Base-by-base conservation (phyloP, 2,113 vertebrate species). In the Periophthalmodon schlosseri region DNA sequence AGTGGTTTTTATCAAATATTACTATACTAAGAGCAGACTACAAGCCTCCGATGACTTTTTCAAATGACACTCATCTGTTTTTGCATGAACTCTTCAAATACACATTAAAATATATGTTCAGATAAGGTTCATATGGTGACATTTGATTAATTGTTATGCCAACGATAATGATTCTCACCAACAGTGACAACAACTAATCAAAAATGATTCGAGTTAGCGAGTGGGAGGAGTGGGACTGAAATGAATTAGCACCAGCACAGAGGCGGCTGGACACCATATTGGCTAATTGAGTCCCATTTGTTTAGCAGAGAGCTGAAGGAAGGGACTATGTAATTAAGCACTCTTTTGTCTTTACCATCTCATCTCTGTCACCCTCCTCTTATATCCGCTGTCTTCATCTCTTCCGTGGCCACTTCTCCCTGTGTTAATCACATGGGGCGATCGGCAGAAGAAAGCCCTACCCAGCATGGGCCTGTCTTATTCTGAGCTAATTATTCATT, bases 271-370 rank as follows among this genome's bases (percentile, higher is more conserved):
- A 83, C 82, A 70, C 83, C 70, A 69, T 80, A 24, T 16, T 74
- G 70, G 67, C 73, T 88, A 87, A 85, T 83, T 85, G 84, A 77
- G 74, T 73, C 76, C 82, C 33, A 0, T 85, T 89, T 82, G 86
- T 86, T 83, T 85, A 80, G 70, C 52, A 54, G 1, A 74, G 81
- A 77, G 77, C 54, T 84, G 72, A 67, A 54, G 73, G 76, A 86
- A 77, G 78, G 74, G 72, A 75, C 67, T 74, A 39, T 64, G 49
- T 80, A 84, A 88, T 87, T 78, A 83, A 77, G 49, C 7, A 64
- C 34, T 74, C 60, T 46, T 46, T 65, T 74, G 69, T 73, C 69
- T 56, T 24, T 66, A 61, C 13, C 10, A 64, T 74, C 68, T 82
- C 64, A 67, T 24, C 70, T 79, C 58, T 74, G 65, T 72, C 60